A percentile compares a stretch with the other conserved stretches of the same genome.
Conservation (phyloP, 2,113 vertebrate species). For the Gallinago undulata region DNA sequence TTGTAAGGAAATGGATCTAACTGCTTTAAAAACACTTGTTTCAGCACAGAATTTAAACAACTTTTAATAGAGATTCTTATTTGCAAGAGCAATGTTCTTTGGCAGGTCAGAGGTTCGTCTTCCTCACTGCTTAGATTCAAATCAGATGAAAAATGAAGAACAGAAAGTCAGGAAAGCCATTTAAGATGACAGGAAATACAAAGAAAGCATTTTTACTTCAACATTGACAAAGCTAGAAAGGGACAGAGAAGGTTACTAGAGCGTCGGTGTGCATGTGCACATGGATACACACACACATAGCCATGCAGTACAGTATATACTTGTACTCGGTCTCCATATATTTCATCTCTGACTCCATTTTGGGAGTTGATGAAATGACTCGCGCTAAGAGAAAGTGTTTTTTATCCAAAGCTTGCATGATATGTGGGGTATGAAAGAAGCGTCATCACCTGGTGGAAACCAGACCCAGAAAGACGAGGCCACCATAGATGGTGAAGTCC, state of each 20-base stretch:
- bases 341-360: not conserved
- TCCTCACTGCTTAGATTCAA: not conserved
- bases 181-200: not conserved
- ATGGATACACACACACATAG: not conserved
- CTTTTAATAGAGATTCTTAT: not conserved
- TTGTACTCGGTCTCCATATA: accelerated
- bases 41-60: not conserved
- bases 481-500: not conserved
- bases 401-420: not conserved
- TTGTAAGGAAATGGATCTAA: not conserved
- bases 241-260: not conserved
- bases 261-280: not conserved
- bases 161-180: not conserved
- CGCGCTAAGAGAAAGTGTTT: not conserved
- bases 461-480: not conserved
- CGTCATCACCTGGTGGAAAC: not conserved
- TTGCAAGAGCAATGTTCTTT: not conserved
- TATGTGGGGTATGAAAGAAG: not conserved
- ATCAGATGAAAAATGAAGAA: constrained; percentile 7
- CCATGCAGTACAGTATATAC: accelerated
- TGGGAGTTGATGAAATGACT: not conserved
- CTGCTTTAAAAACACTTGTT: not conserved
- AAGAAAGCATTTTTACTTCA: not conserved
- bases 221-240: not conserved
- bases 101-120: not conserved